These are phyloP conservation scores for Chironex yamaguchii DNA, from an alignment of 30 jellyfish, hydroid and myxozoan genomes.

Conservation along the genomic window DNA sequence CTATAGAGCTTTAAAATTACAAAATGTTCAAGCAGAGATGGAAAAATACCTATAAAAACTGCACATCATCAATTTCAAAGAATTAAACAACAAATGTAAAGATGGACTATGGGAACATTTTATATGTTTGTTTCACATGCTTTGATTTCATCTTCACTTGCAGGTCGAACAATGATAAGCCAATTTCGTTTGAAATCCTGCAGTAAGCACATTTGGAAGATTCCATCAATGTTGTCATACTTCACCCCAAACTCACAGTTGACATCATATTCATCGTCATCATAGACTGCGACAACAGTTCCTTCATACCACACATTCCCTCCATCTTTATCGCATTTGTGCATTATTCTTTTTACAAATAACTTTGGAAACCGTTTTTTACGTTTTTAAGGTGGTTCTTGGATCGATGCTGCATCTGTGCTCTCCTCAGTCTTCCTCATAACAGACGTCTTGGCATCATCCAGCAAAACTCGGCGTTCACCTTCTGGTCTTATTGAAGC, in stretches of 20 bases:
- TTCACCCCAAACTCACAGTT: conserved; percentile 54
- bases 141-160: conserved; percentile 7
- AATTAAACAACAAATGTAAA: background rate
- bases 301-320: conserved; percentile 45
- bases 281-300: conserved; percentile 6
- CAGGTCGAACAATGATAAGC: conserved; percentile 16
- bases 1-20: background rate
- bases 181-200: conserved; percentile 41
- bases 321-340: conserved; percentile 51
- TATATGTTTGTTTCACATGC: conserved; percentile 1
- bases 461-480: background rate
- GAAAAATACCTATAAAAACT: background rate
- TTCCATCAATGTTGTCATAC: conserved; percentile 30
- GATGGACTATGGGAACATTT: background rate
- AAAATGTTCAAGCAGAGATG: background rate
- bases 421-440: background rate
- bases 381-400: background rate
- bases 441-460: background rate
- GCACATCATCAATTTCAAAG: background rate
- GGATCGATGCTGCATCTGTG: background rate
- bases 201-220: background rate
- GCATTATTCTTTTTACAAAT: conserved; percentile 22
- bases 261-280: conserved; percentile 45
- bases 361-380: conserved; percentile 33
- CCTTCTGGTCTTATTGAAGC: background rate